A percentile compares a stretch with the other conserved stretches of the same genome.
Conservation (phyloP, 2,888 invertebrate species). For the Eurytoma adleriae region DNA sequence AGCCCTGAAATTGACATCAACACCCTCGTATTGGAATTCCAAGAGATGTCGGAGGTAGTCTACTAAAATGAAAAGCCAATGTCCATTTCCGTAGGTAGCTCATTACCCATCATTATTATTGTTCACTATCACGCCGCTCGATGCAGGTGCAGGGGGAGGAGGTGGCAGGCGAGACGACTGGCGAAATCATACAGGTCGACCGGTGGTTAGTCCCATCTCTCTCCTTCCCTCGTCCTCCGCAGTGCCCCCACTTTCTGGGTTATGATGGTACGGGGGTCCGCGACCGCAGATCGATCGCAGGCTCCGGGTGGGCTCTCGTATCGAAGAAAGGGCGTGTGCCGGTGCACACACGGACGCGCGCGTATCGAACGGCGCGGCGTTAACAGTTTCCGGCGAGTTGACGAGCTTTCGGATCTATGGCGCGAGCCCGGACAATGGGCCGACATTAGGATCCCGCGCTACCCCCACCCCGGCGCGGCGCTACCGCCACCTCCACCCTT, state of each 20-base stretch:
- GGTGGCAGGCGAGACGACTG: neutral
- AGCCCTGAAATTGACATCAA: no score
- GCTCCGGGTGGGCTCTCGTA: constrained; percentile 14
- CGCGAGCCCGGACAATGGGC: constrained; percentile 69
- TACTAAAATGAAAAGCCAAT: constrained; percentile 39
- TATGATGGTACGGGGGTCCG: neutral
- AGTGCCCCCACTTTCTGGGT: constrained; percentile 4
- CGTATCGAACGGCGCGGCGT: constrained; percentile 66
- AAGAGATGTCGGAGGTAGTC: neutral
- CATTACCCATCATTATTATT: constrained; percentile 48
- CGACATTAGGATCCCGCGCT: constrained; percentile 69
- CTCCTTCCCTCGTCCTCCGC: neutral
- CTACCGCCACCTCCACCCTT: constrained; percentile 1
- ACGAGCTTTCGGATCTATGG: constrained; percentile 71
- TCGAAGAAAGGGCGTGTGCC: neutral
- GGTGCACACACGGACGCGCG: constrained; percentile 44
- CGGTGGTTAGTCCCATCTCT: constrained; percentile 29
- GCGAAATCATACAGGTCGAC: constrained; percentile 43
- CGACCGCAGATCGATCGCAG: constrained; percentile 53
- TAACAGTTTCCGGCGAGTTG: constrained; percentile 74
- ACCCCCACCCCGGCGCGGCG: constrained; percentile 18
- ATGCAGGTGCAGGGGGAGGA: neutral
- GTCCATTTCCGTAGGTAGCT: constrained; percentile 30
- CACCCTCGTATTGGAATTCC: no score
- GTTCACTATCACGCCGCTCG: constrained; percentile 14